Evolutionary conservation across 2,888 invertebrate genomes (phyloP).

Genomic region (Leptopilina syphax): DNA sequence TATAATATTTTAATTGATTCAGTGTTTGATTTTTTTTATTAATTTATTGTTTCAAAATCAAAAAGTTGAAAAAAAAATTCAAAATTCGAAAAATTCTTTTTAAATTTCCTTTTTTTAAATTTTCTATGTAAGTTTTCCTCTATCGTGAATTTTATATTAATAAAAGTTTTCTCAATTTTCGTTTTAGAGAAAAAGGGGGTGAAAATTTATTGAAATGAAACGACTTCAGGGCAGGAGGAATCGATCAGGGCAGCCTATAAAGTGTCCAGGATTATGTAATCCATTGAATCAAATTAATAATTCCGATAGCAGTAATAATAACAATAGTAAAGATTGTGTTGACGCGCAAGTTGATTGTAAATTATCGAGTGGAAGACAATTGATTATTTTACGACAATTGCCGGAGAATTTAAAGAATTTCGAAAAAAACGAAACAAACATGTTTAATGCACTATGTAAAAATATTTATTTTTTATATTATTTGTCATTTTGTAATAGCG

Average conservation of each 20-base stretch:
- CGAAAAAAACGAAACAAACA: background rate
- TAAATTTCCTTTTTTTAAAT: too few species aligned
- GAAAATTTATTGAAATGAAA: background rate
- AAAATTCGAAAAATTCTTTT: too few species aligned
- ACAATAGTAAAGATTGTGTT: background rate
- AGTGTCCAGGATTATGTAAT: slow-evolving; percentile 66
- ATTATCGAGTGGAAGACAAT: background rate
- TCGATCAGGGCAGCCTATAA: slow-evolving; percentile 52
- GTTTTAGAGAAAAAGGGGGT: background rate
- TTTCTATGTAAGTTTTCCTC: too few species aligned
- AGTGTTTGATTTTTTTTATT: too few species aligned
- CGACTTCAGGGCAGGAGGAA: background rate
- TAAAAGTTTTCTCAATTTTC: background rate
- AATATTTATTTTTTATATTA: slow-evolving; percentile 55
- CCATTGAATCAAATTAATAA: slow-evolving; percentile 47
- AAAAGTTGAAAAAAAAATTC: too few species aligned
- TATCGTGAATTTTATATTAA: too few species aligned
- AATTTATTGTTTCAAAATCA: too few species aligned
- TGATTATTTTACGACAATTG: slow-evolving; percentile 7
- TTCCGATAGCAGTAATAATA: background rate
- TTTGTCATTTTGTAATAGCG: slow-evolving; percentile 58
- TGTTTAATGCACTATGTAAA: slow-evolving; percentile 7
- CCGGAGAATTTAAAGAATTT: slow-evolving; percentile 9
- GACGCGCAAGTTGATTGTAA: background rate
- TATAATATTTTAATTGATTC: too few species aligned